phyloP scores from a whole-genome alignment of 2,888 invertebrate species.

The Cerastoderma edule region DNA sequence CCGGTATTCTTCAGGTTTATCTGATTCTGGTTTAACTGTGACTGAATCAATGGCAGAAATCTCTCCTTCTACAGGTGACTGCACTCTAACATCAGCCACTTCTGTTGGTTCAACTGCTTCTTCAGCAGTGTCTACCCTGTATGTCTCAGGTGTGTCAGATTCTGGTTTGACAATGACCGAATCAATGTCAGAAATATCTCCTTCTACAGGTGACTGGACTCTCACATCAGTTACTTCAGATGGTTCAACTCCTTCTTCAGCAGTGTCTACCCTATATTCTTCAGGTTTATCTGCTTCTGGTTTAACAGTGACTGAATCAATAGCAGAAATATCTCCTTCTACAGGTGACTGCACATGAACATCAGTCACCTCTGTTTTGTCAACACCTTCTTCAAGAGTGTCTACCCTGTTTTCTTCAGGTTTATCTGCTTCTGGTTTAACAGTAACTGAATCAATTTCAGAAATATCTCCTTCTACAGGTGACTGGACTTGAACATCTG shows the following conservation, averaged over 20 bases:
- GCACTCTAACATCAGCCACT: conserved; percentile 49
- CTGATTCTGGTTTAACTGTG: conserved; percentile 35
- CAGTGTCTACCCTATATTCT: conserved; percentile 36
- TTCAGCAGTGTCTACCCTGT: conserved; percentile 29
- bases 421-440: conserved; percentile 39
- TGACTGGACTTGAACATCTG: too few species aligned
- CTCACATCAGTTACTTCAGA: conserved; percentile 48
- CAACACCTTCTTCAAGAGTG: conserved; percentile 30
- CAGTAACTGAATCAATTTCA: conserved; percentile 24
- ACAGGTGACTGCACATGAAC: too few species aligned
- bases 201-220: too few species aligned
- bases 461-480: conserved; percentile 35
- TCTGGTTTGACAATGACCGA: conserved; percentile 40
- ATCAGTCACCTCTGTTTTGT: conserved; percentile 48
- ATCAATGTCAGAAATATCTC: conserved; percentile 28
- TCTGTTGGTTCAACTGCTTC: conserved; percentile 41
- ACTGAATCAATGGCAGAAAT: conserved; percentile 23
- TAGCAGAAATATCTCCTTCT: conserved; percentile 31
- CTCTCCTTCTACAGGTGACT: conserved; percentile 42
- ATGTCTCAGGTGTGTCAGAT: conserved; percentile 33
- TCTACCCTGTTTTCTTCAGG: conserved; percentile 39
- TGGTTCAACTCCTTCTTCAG: conserved; percentile 33
- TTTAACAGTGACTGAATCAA: conserved; percentile 31
- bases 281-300: conserved; percentile 40
- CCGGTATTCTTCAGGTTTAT: conserved; percentile 38